Base-by-base conservation (phyloP, 2,113 vertebrate genomes). In the Pithys albifrons region DNA sequence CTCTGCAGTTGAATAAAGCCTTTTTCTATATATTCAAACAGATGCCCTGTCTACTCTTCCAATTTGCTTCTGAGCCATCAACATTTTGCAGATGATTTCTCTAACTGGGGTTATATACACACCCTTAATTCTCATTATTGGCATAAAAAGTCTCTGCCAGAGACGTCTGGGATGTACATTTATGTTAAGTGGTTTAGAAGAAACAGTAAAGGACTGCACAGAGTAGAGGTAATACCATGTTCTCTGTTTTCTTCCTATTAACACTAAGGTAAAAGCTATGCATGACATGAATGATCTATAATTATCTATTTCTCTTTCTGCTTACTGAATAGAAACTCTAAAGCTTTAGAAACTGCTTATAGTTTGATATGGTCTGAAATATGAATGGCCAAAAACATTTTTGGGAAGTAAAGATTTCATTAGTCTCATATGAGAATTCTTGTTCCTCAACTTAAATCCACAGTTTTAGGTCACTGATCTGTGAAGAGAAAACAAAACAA, bases 91-190 rank as follows among this genome's bases (percentile, higher is more conserved):
- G 52, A 92, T 59, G 48, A 59, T 86, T 84, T 92, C 73, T 94
- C 35, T 52, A 69, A 52, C 51, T 59, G 48, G 19, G 14, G 2
- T 69, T 75, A 82, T 35, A 79, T 35, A 48, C 37, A 74, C 52
- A 71, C 20, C 5, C 67, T 91, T 88, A 85, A 80, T 95, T 94
- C 90, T 86, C 78, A 94, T 90, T 95, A 91, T 29, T 90, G 72
- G 55, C 59, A 83, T 14, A 55, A 91, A 85, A 82, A 55, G 23
- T 7, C 33, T 17, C 39, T 83, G 43, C 14, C 67, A 86, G 59
- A 71, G 46, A 67, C 20, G 35, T 81, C 88, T 94, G 85, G 75
- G 35, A 77, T 83, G 46, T 83, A 48, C 51, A 67, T 88, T 93
- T 85, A 33, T 76, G 51, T 88, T 91, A 82, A 55, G 14, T 55